Evolutionary conservation across 2,888 invertebrate species (phyloP).

Genomic region (Xestia sexstrigata): DNA sequence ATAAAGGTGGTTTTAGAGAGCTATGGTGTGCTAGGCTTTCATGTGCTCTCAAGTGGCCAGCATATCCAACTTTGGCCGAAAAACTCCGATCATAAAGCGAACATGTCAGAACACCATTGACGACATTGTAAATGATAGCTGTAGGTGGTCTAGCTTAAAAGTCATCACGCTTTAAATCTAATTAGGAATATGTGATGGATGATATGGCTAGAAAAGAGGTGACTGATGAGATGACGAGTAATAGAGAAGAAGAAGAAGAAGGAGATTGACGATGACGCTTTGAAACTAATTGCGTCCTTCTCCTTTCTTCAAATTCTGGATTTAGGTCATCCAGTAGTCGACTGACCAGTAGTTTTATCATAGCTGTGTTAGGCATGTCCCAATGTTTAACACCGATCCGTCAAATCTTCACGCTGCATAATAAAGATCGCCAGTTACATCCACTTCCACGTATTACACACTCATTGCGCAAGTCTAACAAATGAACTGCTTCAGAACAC

Average conservation of each 20-base stretch:
- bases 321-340: neutral
- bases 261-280: too few relatives aligned
- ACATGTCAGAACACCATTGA: neutral
- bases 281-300: too few relatives aligned
- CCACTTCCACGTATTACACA: constrained; percentile 34
- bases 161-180: too few relatives aligned
- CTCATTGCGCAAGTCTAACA: constrained; percentile 28
- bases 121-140: neutral
- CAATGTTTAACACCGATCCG: neutral
- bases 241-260: too few relatives aligned
- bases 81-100: too few relatives aligned
- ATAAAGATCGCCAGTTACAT: neutral
- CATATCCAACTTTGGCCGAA: too few relatives aligned
- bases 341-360: neutral
- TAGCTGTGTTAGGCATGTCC: neutral
- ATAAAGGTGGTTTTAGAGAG: neutral
- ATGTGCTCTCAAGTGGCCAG: neutral
- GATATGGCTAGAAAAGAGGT: too few relatives aligned
- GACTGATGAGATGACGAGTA: too few relatives aligned
- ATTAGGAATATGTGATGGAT: too few relatives aligned
- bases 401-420: constrained; percentile 4
- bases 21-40: neutral
- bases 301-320: too few relatives aligned
- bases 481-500: constrained; percentile 5
- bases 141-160: too few relatives aligned